Conservation (phyloP, 2,797 vertebrate genomes). For the Austrolebias charrua region DNA sequence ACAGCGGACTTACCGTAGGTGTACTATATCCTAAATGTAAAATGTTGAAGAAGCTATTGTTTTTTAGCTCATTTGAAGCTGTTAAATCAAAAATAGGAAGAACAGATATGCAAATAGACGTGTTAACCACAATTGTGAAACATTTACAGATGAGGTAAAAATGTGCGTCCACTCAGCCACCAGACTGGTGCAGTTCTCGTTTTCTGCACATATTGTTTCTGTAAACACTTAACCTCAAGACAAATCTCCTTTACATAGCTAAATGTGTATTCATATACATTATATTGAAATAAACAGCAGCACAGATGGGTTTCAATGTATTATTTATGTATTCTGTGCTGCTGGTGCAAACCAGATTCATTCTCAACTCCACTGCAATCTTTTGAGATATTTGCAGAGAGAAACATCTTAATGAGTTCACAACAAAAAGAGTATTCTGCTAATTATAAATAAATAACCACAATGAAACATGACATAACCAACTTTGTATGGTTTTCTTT, state of each 20-base stretch:
- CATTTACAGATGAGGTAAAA: slow-evolving; percentile 3
- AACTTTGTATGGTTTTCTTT: neutral
- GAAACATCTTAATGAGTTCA: neutral
- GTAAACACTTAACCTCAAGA: neutral
- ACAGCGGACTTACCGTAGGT: neutral
- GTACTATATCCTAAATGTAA: neutral
- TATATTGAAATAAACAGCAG: slow-evolving; percentile 4
- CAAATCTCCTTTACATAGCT: no score
- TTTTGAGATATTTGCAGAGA: neutral
- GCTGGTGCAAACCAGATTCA: neutral
- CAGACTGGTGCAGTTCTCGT: neutral
- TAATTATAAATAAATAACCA: neutral
- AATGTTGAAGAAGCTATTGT: neutral
- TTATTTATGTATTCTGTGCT: slow-evolving; percentile 7
- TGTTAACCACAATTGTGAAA: neutral
- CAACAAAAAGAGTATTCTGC: neutral
- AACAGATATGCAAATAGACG: slow-evolving; percentile 5
- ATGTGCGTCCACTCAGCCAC: neutral
- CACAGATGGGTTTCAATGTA: slow-evolving; percentile 5
- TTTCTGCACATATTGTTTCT: neutral
- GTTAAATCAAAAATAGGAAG: slow-evolving; percentile 3
- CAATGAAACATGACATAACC: neutral
- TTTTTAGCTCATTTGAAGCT: neutral
- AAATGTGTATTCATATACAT: neutral
- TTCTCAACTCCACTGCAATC: neutral